Evolutionary conservation across 2,113 vertebrate species (phyloP).

Genomic region (Anser cygnoides): DNA sequence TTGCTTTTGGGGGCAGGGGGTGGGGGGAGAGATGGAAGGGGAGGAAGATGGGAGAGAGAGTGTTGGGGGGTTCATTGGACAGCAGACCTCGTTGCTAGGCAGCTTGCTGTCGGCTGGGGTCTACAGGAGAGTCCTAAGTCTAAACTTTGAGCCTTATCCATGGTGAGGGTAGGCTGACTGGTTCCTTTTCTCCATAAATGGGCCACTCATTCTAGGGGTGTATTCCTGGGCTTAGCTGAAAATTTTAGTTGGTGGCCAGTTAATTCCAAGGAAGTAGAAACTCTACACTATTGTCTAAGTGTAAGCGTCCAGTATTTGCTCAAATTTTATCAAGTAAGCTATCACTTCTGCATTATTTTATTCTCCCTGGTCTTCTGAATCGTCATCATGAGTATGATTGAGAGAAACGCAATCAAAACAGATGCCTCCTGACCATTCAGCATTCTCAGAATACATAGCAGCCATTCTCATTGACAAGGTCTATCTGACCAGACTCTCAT

Average conservation of each 20-base stretch:
- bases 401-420: background rate
- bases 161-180: background rate
- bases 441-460: fast-evolving
- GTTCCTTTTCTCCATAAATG: background rate
- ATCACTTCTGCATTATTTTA: background rate
- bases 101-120: background rate
- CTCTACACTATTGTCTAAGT: background rate
- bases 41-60: too few relatives aligned
- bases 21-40: too few relatives aligned
- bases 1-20: fast-evolving
- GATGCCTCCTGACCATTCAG: background rate
- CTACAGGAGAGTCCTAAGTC: background rate
- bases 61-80: too few relatives aligned
- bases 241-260: background rate
- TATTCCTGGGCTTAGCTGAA: background rate
- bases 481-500: background rate
- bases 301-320: background rate
- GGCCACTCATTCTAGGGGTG: background rate
- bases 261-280: background rate
- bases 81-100: background rate
- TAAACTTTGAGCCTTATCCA: background rate
- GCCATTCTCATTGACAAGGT: background rate
- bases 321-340: background rate
- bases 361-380: background rate
- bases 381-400: background rate